Evolutionary conservation across 2,888 invertebrate genomes (phyloP).

Genomic region (Mesorhabditis sp.): DNA sequence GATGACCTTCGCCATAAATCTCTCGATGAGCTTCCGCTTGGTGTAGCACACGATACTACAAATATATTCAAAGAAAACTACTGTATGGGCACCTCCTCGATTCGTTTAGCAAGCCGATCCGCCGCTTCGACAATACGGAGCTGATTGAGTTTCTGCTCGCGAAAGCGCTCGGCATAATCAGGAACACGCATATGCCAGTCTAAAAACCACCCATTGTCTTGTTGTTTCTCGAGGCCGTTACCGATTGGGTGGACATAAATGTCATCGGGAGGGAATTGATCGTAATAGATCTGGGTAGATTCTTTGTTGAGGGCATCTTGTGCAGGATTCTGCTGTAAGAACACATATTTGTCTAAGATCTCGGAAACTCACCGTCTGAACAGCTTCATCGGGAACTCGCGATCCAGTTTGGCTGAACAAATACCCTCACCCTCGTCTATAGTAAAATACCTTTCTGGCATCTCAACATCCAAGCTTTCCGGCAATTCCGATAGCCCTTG

Average conservation of each 20-base stretch:
- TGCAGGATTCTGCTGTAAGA: too few species aligned
- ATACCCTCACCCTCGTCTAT: too few species aligned
- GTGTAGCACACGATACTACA: neutral
- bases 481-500: too few species aligned
- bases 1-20: neutral
- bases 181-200: constrained; percentile 33
- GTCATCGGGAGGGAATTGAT: constrained; percentile 3
- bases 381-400: constrained; percentile 32
- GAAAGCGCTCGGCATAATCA: constrained; percentile 13
- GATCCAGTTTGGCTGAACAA: too few species aligned
- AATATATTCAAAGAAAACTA: neutral
- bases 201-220: neutral
- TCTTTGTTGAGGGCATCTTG: too few species aligned
- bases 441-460: too few species aligned
- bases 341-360: too few species aligned
- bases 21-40: neutral
- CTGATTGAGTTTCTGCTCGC: constrained; percentile 8
- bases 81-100: neutral
- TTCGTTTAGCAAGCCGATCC: constrained; percentile 8
- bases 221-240: neutral
- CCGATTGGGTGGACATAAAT: constrained; percentile 15
- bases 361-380: constrained; percentile 18
- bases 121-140: constrained; percentile 8
- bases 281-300: too few species aligned
- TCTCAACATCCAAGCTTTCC: too few species aligned